Base-by-base conservation (phyloP, 2,797 vertebrate genomes). In the Alosa sapidissima region DNA sequence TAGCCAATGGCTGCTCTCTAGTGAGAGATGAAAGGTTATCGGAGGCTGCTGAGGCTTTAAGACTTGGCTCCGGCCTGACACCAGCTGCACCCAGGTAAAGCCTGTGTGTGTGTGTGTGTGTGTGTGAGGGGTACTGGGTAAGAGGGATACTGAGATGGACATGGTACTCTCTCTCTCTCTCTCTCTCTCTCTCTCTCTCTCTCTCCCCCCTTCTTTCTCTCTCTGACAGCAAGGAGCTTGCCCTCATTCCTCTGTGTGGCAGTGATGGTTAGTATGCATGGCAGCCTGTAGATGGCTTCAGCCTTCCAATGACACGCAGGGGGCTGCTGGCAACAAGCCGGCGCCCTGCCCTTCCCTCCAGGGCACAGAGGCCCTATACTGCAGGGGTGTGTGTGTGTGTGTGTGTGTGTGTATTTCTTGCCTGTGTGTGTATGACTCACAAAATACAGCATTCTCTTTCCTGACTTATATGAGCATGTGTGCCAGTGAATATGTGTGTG, bases 81-180 rank as follows among this genome's bases (percentile, higher is more conserved):
- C 72, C 72, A 75, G 68, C 68, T 75, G 33, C 68, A 41, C 68
- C 16, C 36, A 78, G 72, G 72, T 78, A 78, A 78, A 78, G 14
- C n/a, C 7, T 81, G 10, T 68, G 82, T 85, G 84, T 84, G 48
- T 54, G 21, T 51, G 72, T 72, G 7, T 83, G 81, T 85, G 54
- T 16, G 72, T 54, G 75, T 78, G 11, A 36, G 36, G 72, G 36
- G 28, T 1, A 45, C 68, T 75, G 33, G 28, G 28, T 28, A 28
- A 28, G 28, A 28, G 28, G 7, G 16, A n/a, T n/a, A n/a, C n/a
- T n/a, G n/a, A n/a, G n/a, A 36, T 75, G 36, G 36, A 75, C 68
- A 19, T 75, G 33, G 65, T 14, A 36, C 33, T 33, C 16, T 16
- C 68, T 65, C 62, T 28, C 21, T 65, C n/a, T 11, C 68, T 41